Evolutionary conservation across 2,888 invertebrate species (phyloP), one percentile per base, ranked within the genome.

Genomic region (Polyommatus icarus): DNA sequence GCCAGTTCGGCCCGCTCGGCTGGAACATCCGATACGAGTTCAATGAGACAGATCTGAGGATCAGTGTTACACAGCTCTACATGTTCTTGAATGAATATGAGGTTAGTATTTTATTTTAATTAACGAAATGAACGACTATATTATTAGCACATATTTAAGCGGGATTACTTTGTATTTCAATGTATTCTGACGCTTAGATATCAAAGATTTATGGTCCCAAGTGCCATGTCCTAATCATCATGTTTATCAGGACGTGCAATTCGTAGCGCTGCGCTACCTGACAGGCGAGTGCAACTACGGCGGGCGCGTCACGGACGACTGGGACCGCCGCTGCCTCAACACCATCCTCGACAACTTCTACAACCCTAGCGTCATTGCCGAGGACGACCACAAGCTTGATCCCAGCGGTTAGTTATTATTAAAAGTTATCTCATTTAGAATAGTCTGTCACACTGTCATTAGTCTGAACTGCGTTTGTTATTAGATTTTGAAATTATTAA

Each of bases 11-110:
- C 0, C 97, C 99, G 0, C 95, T 99, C 32, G 99, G 99, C 0
- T 99, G 99, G 99, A 99, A 99, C 88, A 98, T 98, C 80, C 96
- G 97, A 0, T 99, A 99, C 86, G 99, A 98, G 87, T 99, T 99
- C 89, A 99, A 99, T 86, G 99, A 99, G 88, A 98, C 98, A 0
- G 99, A 99, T 90, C 93, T 99, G 61, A 95, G 97, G 79, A 98
- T 99, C 80, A 98, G 98, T 81, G 96, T 98, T 59, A 95, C 97
- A 85, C 99, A 99, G 87, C 92, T 99, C 18, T 96, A 97, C 87
- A 98, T 98, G 95, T 97, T 98, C 87, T 93, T 98, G 36, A 96
- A 97, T 85, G 96, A 98, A 85, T 98, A 97, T 85, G 95, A 95
- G 79, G 96, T 96, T 82, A 90, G 90, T 24, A 12, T 59, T 20